Conservation (phyloP, 2,113 vertebrate species). For the Phrynosoma blainvillii region DNA sequence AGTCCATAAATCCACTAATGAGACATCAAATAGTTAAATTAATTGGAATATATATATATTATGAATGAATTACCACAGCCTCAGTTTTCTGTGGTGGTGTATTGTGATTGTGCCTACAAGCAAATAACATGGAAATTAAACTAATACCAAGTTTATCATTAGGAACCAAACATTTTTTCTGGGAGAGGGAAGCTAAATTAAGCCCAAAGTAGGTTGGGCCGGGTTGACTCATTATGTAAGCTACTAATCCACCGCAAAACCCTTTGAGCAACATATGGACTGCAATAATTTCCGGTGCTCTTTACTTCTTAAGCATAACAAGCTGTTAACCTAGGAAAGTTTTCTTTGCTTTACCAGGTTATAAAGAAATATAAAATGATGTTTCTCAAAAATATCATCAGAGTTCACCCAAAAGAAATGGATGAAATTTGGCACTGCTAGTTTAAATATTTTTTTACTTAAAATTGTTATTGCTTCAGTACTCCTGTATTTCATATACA, state of each 20-base stretch:
- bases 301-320: conserved; percentile 39
- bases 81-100: conserved; percentile 49
- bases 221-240: conserved; percentile 48
- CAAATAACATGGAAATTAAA: conserved; percentile 64
- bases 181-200: conserved; percentile 47
- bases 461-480: background rate
- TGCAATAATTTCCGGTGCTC: conserved; percentile 48
- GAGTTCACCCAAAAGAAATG: background rate
- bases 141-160: conserved; percentile 57
- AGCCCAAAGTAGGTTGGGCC: conserved; percentile 57
- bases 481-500: background rate
- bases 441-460: background rate
- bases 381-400: conserved; percentile 7
- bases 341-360: conserved; percentile 29
- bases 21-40: conserved; percentile 14
- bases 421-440: background rate
- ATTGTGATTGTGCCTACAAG: conserved; percentile 44
- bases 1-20: background rate
- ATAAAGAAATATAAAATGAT: conserved; percentile 20
- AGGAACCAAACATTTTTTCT: conserved; percentile 43
- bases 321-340: conserved; percentile 51
- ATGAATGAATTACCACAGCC: conserved; percentile 9
- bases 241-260: conserved; percentile 61
- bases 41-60: background rate
- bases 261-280: conserved; percentile 64